Conservation (phyloP, 2,797 vertebrate genomes). For the Oophaga sylvatica region DNA sequence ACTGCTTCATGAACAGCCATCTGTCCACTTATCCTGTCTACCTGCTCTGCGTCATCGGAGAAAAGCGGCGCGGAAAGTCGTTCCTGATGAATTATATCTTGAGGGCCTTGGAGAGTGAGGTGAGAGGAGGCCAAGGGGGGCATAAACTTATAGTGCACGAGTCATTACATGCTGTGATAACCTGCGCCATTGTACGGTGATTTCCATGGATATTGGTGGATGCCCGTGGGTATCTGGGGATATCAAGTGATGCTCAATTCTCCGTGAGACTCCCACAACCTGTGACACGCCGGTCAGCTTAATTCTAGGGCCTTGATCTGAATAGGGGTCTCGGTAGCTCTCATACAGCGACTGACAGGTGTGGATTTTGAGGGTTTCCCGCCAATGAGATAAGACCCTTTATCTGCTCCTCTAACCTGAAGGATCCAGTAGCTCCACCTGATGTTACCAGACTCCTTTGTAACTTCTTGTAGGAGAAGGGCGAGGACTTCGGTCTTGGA, state of each 20-base stretch:
- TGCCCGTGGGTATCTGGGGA: no score
- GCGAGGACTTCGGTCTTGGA: slow-evolving; percentile 22
- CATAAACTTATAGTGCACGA: not conserved
- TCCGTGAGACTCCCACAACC: no score
- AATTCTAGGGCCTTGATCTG: no score
- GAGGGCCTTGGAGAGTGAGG: slow-evolving; percentile 63
- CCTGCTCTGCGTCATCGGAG: slow-evolving; percentile 44
- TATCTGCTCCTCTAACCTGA: no score
- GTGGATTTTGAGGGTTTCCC: not conserved
- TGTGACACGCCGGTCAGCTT: no score
- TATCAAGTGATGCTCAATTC: no score
- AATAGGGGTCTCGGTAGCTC: no score
- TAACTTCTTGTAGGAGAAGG: slow-evolving; percentile 30
- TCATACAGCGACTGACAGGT: no score
- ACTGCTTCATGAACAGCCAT: slow-evolving; percentile 10
- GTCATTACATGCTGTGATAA: not conserved
- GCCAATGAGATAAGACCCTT: no score
- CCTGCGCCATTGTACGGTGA: no score
- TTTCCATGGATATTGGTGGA: no score
- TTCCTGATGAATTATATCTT: slow-evolving; percentile 68
- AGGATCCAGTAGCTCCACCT: not conserved
- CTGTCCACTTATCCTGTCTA: not conserved
- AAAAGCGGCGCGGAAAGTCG: slow-evolving; percentile 65
- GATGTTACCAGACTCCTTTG: not conserved
- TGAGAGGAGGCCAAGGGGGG: slow-evolving; percentile 52